Percentiles rank a stretch among this genome's conserved stretches.
These are phyloP conservation scores for Protaetia brevitarsis DNA, from an alignment of 1,140 invertebrate species.

Conservation along the genomic window DNA sequence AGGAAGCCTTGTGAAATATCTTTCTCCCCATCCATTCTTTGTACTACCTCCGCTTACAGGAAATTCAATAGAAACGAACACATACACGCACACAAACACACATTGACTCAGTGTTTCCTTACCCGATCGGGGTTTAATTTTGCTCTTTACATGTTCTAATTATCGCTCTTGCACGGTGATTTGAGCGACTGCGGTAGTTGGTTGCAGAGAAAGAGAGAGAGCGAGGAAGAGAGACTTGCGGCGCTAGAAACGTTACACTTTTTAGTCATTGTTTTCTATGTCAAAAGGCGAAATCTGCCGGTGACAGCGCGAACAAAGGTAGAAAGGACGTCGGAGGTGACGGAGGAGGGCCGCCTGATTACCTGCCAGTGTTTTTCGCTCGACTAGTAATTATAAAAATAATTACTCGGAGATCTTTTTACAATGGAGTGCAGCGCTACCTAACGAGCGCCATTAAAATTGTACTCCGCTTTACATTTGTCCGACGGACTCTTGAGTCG, in stretches of 20 bases:
- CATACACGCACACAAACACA: no score
- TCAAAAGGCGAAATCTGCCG: slow-evolving; percentile 25
- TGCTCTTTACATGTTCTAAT: not conserved
- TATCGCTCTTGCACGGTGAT: not conserved
- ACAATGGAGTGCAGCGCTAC: slow-evolving; percentile 25
- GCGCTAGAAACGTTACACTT: slow-evolving; percentile 31
- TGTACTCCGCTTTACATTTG: slow-evolving; percentile 18
- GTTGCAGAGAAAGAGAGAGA: no score
- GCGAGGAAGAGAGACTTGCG: not conserved
- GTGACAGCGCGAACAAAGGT: slow-evolving; percentile 22
- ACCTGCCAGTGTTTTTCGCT: slow-evolving; percentile 30
- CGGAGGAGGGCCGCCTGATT: slow-evolving; percentile 25
- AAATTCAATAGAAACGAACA: no score
- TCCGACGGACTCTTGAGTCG: slow-evolving; percentile 11
- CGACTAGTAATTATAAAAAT: slow-evolving; percentile 36
- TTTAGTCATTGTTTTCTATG: slow-evolving; percentile 30
- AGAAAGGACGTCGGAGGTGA: not conserved
- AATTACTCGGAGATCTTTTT: slow-evolving; percentile 31
- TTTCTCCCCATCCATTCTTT: no score
- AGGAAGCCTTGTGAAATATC: no score
- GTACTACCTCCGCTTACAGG: no score
- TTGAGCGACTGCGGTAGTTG: not conserved
- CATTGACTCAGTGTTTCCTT: no score
- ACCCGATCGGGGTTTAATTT: not conserved
- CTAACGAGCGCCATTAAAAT: slow-evolving; percentile 24